phyloP scores from a whole-genome alignment of 1,140 invertebrate species.

The Zaprionus kolodkinae region DNA sequence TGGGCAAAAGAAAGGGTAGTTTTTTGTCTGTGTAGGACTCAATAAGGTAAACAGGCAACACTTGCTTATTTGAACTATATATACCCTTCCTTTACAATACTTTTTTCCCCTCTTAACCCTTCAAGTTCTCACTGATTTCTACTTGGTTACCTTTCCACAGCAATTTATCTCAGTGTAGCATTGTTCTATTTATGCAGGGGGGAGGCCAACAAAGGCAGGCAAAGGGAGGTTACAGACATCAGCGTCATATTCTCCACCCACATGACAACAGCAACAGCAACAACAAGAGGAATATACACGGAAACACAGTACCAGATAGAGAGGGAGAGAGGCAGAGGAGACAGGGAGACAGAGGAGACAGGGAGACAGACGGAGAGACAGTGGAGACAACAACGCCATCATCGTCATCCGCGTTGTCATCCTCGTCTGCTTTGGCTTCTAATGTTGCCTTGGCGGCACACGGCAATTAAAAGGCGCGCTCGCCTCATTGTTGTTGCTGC shows the following conservation, averaged over 20 bases:
- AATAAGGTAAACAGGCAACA: background rate
- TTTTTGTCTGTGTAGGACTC: background rate
- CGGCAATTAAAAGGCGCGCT: slow-evolving; percentile 79
- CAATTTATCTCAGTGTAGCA: slow-evolving; percentile 10
- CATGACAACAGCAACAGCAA: slow-evolving; percentile 49
- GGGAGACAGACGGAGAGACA: background rate
- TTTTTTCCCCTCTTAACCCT: background rate
- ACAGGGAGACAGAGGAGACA: background rate
- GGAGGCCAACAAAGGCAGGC: background rate
- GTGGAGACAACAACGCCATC: slow-evolving; percentile 40
- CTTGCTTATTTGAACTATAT: too few species aligned
- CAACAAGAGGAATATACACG: slow-evolving; percentile 25
- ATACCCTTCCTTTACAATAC: too few species aligned
- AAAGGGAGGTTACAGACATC: slow-evolving; percentile 39
- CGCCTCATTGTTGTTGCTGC: slow-evolving; percentile 50
- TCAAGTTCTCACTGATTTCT: too few species aligned
- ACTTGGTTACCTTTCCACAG: too few species aligned
- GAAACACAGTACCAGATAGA: slow-evolving; percentile 12
- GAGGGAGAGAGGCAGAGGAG: background rate
- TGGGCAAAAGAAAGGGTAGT: background rate
- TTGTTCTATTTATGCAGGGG: slow-evolving; percentile 68
- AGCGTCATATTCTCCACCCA: slow-evolving; percentile 74
- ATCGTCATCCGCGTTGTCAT: slow-evolving; percentile 35
- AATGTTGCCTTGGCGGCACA: slow-evolving; percentile 75
- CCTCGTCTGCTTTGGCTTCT: slow-evolving; percentile 46